phyloP scores from a whole-genome alignment of 2,888 invertebrate genomes.

The Xanthia togata region DNA sequence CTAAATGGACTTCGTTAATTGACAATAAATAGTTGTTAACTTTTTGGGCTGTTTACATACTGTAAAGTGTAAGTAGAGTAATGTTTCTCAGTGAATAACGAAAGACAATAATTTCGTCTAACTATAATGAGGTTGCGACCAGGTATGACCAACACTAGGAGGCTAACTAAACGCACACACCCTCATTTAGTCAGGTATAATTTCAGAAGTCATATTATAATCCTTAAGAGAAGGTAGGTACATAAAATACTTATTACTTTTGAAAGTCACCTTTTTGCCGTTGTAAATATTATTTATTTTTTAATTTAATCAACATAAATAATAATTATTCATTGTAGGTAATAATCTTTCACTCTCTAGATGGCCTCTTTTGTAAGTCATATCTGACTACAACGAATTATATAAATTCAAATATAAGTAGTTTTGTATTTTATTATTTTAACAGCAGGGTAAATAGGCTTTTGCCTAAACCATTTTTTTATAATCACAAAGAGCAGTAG shows the following conservation, averaged over 20 bases:
- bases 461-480: constrained; percentile 55
- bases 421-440: constrained; percentile 59
- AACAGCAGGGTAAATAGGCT: constrained; percentile 59
- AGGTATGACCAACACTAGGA: constrained; percentile 11
- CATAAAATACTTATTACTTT: neutral
- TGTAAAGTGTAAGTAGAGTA: constrained; percentile 60
- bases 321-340: too few relatives aligned
- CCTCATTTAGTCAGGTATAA: neutral
- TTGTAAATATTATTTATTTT: neutral
- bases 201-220: neutral
- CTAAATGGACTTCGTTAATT: constrained; percentile 62
- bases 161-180: neutral
- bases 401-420: constrained; percentile 42
- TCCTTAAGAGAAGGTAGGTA: neutral
- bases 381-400: constrained; percentile 24
- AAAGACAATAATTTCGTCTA: constrained; percentile 75
- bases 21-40: constrained; percentile 68
- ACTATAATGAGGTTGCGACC: constrained; percentile 48
- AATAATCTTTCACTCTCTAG: neutral
- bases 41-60: constrained; percentile 75
- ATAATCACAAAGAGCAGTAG: constrained; percentile 8
- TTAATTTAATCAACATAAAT: neutral
- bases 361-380: neutral
- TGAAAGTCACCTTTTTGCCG: neutral
- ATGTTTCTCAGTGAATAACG: constrained; percentile 57